Evolutionary conservation across 1,140 invertebrate species (phyloP), one percentile per base, ranked within the genome.

Genomic region (Tribolium madens): DNA sequence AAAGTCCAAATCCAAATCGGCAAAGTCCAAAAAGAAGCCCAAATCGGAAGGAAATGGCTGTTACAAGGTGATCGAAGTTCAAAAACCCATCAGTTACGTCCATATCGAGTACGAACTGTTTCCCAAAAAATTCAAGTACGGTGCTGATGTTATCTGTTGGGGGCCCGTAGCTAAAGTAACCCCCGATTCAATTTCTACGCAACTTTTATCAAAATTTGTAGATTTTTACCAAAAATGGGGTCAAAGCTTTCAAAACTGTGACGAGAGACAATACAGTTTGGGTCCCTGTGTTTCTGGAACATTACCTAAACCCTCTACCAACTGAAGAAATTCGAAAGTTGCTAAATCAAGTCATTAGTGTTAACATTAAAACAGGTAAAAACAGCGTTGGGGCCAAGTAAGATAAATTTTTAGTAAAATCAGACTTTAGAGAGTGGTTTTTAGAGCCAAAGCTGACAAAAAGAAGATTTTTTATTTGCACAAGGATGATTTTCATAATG

Each of bases 61-160:
- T 18, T 64, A 75, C 10, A 18, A 33, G 15, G 73, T 21, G 6
- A 47, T 64, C 7, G 73, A 60, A 42, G 17, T 75, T 5, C 15
- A 64, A 75, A 64, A 64, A 17, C 60, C 60, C 0, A 10, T 75
- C 0, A 18, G 48, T 42, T 73, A 60, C 36, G 33, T 47, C n/a
- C 75, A 75, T 57, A 76, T 80, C 50, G 79, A 80, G 17, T 80
- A 77, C 36, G 64, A 72, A 26, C 64, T 80, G 14, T 60, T 76
- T 17, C 73, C 73, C 12, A 64, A 74, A 73, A 73, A 73, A 60
- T 69, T 69, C 9, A 79, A 73, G 71, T 76, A 78, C 15, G 50
- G 47, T 46, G 31, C 79, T 26, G 77, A 80, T 75, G 48, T 80
- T 46, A 21, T 76, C 3, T 80, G 77, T 33, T 80, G 79, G 79